Percentiles rank a stretch among this genome's conserved stretches.
These are phyloP conservation scores for Conger conger DNA, from an alignment of 2,113 vertebrate species.

Conservation along the genomic window DNA sequence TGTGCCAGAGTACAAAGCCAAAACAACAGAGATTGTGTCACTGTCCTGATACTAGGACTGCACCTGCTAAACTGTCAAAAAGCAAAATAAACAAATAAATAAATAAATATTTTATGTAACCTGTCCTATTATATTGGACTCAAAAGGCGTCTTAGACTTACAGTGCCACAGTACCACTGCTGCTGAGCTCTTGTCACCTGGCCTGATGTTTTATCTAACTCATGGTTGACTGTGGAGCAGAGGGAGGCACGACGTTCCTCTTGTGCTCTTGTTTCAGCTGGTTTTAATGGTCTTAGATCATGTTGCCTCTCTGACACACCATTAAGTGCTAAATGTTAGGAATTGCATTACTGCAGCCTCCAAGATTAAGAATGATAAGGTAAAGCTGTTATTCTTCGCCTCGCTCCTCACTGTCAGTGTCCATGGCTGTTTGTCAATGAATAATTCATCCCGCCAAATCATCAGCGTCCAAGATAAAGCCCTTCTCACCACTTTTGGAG, in stretches of 20 bases:
- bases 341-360: conserved; percentile 78
- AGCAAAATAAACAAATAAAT: not conserved
- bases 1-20: too few relatives aligned
- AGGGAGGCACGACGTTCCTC: conserved; percentile 63
- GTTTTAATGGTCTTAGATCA: conserved; percentile 75
- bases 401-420: conserved; percentile 72
- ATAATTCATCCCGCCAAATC: conserved; percentile 90
- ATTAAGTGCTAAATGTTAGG: conserved; percentile 85
- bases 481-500: conserved; percentile 77
- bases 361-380: conserved; percentile 85
- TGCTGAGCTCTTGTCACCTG: not conserved
- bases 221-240: conserved; percentile 46
- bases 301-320: conserved; percentile 70
- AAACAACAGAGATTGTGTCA: too few relatives aligned
- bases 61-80: not conserved
- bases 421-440: conserved; percentile 77
- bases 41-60: too few relatives aligned
- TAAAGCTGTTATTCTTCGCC: conserved; percentile 79
- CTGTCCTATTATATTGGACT: not conserved
- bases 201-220: not conserved
- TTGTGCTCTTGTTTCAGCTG: conserved; percentile 74
- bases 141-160: conserved; percentile 7
- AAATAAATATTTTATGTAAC: not conserved
- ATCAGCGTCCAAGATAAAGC: conserved; percentile 79
- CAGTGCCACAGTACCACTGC: not conserved